Base-by-base conservation (phyloP, 2,113 vertebrate species). In the Aegotheles bennettii region DNA sequence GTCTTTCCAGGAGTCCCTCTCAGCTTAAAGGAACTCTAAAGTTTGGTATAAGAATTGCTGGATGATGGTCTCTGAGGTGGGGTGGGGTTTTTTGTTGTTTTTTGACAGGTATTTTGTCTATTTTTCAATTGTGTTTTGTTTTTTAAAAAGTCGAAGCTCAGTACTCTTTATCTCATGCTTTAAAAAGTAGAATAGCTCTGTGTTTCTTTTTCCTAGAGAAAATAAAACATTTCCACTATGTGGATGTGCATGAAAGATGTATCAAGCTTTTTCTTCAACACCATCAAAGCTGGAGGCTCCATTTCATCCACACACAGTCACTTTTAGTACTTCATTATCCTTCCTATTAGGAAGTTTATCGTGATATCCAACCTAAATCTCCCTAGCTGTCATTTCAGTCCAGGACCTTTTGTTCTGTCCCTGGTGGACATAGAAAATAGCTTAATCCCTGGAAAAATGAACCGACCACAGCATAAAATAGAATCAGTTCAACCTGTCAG, bases 91-190 rank as follows among this genome's bases (percentile, higher is more conserved):
- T 36, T 33, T 26, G 20, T 23, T 11, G 11, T 28, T 63, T 54
- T 51, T n/a, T 19, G 12, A 15, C 6, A 8, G 6, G 0, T 3
- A 4, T 12, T 20, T 47, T 54, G 4, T 20, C 70, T 50, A 5
- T 0, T 19, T 51, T 57, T 17, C 3, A 11, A 51, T 81, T 65
- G 29, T 25, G 38, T 4, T 23, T 26, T 51, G 13, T 16, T 4
- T 48, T 33, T 47, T 21, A 47, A 47, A 42, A n/a, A 61, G 25
- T 16, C 26, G 19, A 48, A 36, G 4, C 28, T 53, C 11, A 11
- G 2, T 54, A 16, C 26, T 51, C 29, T 26, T 94, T 63, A 65
- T 31, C 40, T 76, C 40, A 50, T 33, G 20, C 8, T 76, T 85
- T 65, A 20, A 43, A 84, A 79, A 64, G 29, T 10, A 57, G 16